phyloP scores from a whole-genome alignment of 1,140 invertebrate genomes.

The Scaptomyza montana region DNA sequence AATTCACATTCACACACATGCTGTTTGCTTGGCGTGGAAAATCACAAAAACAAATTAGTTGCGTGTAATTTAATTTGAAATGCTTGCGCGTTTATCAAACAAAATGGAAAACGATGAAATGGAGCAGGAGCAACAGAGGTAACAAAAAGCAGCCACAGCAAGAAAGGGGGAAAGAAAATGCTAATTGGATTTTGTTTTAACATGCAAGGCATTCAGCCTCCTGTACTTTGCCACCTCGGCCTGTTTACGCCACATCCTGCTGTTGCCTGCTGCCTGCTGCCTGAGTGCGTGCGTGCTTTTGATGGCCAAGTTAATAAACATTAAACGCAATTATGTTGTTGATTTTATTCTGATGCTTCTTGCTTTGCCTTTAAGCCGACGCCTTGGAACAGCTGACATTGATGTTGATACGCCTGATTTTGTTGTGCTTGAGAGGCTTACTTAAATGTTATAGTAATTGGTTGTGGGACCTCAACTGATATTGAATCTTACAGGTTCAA shows the following conservation, averaged over 20 bases:
- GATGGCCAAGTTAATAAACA: conserved; percentile 78
- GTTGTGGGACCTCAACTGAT: background rate
- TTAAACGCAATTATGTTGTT: conserved; percentile 74
- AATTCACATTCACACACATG: conserved; percentile 7
- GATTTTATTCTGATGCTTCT: conserved; percentile 31
- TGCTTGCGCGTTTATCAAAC: conserved; percentile 76
- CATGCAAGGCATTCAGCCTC: conserved; percentile 50
- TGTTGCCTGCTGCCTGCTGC: too few species aligned
- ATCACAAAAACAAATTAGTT: conserved; percentile 79
- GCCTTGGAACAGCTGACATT: background rate
- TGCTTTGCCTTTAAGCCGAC: conserved; percentile 48
- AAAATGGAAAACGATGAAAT: conserved; percentile 74
- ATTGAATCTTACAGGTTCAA: too few species aligned
- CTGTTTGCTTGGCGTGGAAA: conserved; percentile 36
- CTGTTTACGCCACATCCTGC: background rate
- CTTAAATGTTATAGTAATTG: conserved; percentile 15
- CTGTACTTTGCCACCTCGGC: background rate
- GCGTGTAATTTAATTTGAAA: conserved; percentile 81
- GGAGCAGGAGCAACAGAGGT: conserved; percentile 36
- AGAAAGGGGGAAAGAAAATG: conserved; percentile 68
- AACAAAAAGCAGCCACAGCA: conserved; percentile 8
- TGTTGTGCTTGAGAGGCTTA: conserved; percentile 4
- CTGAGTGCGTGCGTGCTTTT: conserved; percentile 41
- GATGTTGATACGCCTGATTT: background rate
- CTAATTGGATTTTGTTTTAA: conserved; percentile 75